Evolutionary conservation across 2,113 vertebrate genomes (phyloP), one percentile per base, ranked within the genome.

Genomic region (Dryoscopus gambensis): DNA sequence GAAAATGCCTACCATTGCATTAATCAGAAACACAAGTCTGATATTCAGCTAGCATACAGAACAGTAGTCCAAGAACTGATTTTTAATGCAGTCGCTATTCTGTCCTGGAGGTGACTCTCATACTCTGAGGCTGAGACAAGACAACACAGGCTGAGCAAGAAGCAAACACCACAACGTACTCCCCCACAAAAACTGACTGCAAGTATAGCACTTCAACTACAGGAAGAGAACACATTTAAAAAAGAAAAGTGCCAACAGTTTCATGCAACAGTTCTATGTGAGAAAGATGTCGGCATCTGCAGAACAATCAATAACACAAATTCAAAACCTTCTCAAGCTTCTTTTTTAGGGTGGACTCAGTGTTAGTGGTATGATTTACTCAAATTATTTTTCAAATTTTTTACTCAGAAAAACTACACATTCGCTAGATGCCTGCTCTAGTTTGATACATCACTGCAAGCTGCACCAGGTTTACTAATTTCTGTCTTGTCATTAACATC

Each of bases 71-170:
- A 84, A 77, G 22, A 88, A 63, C 21, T 55, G 52, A 59, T 47
- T 90, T 87, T 78, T 40, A 88, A 70, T 49, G 33, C 79, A 57
- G n/a, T 10, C 0, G 0, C 44, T 35, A 81, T 40, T 35, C 64
- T 92, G 0, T 82, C 64, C 64, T 42, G 56, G 40, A 90, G 63
- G n/a, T 70, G 22, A 80, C 31, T 56, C 30, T 78, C 6, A 21
- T 39, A 40, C 33, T 60, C 39, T 75, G 40, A 0, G 0, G 28
- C n/a, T n/a, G n/a, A n/a, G n/a, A n/a, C n/a, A n/a, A n/a, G n/a
- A n/a, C n/a, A n/a, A n/a, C n/a, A n/a, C n/a, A 65, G 33, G 71
- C 60, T 63, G 57, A 56, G 40, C 37, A 68, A 91, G 53, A 85
- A 69, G 46, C 35, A 78, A 84, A 28, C 28, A 57, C 24, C 39